A percentile compares a stretch with the other conserved stretches of the same genome.
phyloP scores from a whole-genome alignment of 1,140 invertebrate species.

The Eriocheir sinensis region DNA sequence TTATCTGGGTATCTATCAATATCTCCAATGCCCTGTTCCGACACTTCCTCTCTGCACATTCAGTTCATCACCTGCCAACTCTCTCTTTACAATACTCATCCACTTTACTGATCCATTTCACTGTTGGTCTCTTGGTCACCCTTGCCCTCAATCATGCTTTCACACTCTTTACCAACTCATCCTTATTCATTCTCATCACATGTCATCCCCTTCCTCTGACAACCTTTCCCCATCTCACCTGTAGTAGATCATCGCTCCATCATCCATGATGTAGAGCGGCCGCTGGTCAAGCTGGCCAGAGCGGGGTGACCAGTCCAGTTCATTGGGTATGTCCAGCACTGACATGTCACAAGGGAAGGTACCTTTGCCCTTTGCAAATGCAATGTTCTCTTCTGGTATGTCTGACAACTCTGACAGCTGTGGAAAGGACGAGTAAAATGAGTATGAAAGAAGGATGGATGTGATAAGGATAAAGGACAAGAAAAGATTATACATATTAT shows the following conservation, averaged over 20 bases:
- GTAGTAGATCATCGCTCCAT: conserved; percentile 85
- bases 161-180: no score
- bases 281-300: conserved; percentile 82
- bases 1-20: no score
- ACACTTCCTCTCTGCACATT: no score
- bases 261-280: conserved; percentile 84
- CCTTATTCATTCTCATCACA: not conserved
- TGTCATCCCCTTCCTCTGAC: not conserved
- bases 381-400: conserved; percentile 86
- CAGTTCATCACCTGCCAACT: no score
- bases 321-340: conserved; percentile 84
- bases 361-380: conserved; percentile 85
- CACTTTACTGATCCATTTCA: no score
- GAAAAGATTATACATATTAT: no score
- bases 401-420: conserved; percentile 85
- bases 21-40: no score
- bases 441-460: conserved; percentile 64
- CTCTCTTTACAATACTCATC: no score
- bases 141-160: no score
- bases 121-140: no score
- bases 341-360: conserved; percentile 85
- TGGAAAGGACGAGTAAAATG: not conserved
- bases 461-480: not conserved
- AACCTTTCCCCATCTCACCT: conserved; percentile 82
- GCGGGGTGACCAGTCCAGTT: conserved; percentile 85